Evolutionary conservation across 2,113 vertebrate species (phyloP).

Genomic region (Promerops cafer): DNA sequence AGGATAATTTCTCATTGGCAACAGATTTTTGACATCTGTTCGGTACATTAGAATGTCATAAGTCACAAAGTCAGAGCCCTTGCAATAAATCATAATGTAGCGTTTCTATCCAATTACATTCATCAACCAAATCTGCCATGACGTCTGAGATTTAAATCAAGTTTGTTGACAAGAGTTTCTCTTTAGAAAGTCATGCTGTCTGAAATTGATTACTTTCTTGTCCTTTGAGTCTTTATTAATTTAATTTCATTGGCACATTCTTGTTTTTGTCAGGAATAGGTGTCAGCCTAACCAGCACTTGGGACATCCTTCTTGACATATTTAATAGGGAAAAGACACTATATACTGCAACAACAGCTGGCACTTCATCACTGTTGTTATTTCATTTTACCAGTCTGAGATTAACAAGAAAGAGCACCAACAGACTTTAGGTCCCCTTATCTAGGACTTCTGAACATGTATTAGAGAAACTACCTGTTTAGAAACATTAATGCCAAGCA

Average conservation of each 20-base stretch:
- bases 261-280: not conserved
- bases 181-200: not conserved
- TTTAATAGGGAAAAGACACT: not conserved
- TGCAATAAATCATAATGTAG: conserved; percentile 31
- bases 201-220: conserved; percentile 32
- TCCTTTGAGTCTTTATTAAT: conserved; percentile 43
- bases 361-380: not conserved
- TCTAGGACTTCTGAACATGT: not conserved
- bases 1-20: conserved; percentile 31
- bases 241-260: not conserved
- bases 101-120: not conserved
- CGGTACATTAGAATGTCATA: conserved; percentile 6
- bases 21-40: conserved; percentile 35
- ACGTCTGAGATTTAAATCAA: conserved; percentile 28
- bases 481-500: not conserved
- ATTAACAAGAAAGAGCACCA: not conserved
- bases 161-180: conserved; percentile 20
- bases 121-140: conserved; percentile 32
- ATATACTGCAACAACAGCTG: not conserved
- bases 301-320: not conserved
- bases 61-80: conserved; percentile 9
- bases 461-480: not conserved
- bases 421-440: not conserved
- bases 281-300: not conserved
- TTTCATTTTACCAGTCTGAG: not conserved